phyloP scores from a whole-genome alignment of 2,797 vertebrate genomes.

The Lindbergichthys nudifrons region DNA sequence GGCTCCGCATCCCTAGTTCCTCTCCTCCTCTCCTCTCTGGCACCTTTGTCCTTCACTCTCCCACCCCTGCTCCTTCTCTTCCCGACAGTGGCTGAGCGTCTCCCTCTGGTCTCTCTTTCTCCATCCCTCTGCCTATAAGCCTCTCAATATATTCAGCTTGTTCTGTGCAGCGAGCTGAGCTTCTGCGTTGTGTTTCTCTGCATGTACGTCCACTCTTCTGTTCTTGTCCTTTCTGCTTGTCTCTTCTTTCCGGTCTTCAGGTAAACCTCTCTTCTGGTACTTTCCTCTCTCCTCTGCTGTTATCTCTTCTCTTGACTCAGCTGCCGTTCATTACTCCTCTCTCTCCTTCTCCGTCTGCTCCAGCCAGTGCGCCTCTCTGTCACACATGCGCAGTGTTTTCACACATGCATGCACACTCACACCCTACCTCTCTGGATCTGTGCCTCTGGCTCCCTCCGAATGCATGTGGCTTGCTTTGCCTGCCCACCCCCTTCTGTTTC shows the following conservation, averaged over 20 bases:
- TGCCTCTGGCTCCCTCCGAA: slow-evolving; percentile 71
- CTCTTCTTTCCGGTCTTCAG: slow-evolving; percentile 48
- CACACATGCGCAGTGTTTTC: slow-evolving; percentile 78
- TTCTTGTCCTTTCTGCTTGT: slow-evolving; percentile 13
- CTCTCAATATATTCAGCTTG: slow-evolving; percentile 26
- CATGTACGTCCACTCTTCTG: neutral
- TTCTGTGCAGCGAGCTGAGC: slow-evolving; percentile 43
- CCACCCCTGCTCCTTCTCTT: slow-evolving; percentile 34
- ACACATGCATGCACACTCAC: slow-evolving; percentile 63
- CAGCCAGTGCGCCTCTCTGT: slow-evolving; percentile 68
- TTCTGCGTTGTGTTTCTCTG: slow-evolving; percentile 12
- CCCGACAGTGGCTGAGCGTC: slow-evolving; percentile 28
- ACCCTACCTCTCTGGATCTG: slow-evolving; percentile 55
- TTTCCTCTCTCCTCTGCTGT: slow-evolving; percentile 42
- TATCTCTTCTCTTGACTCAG: slow-evolving; percentile 57
- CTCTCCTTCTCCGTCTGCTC: slow-evolving; percentile 68
- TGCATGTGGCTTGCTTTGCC: slow-evolving; percentile 69
- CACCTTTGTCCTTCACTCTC: slow-evolving; percentile 59
- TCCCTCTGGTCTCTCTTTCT: slow-evolving; percentile 50
- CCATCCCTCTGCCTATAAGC: slow-evolving; percentile 54
- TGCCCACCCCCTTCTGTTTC: slow-evolving; percentile 40
- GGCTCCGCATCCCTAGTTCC: slow-evolving; percentile 39
- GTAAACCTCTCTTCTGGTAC: slow-evolving; percentile 39
- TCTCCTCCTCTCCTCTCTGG: slow-evolving; percentile 34
- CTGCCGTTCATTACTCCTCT: slow-evolving; percentile 67